phyloP scores from a whole-genome alignment of 2,888 invertebrate species.

The Epirrita christyi region DNA sequence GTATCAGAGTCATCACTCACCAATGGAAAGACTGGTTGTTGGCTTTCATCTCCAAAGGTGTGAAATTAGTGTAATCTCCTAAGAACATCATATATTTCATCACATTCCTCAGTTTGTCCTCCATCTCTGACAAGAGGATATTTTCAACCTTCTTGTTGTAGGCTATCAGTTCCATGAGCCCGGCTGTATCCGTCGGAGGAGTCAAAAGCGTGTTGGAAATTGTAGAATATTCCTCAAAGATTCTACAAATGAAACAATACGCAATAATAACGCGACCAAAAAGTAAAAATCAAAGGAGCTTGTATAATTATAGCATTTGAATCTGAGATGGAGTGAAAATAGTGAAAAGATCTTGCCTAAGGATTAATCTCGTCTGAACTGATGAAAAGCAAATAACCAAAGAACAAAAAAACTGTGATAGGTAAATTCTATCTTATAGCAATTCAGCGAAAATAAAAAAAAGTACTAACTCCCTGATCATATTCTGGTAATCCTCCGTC shows the following conservation, averaged over 20 bases:
- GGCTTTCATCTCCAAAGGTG: conserved; percentile 94
- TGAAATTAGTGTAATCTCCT: conserved; percentile 91
- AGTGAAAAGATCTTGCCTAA: no score
- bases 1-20: conserved; percentile 71
- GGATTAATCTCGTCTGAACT: no score
- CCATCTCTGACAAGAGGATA: conserved; percentile 88
- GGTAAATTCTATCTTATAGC: no score
- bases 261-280: no score
- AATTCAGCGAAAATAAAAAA: no score
- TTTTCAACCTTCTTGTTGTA: conserved; percentile 91
- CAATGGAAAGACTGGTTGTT: conserved; percentile 95
- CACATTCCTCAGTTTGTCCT: conserved; percentile 88
- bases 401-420: no score
- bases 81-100: conserved; percentile 92
- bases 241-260: conserved; percentile 75
- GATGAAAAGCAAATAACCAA: no score
- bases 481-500: conserved; percentile 91
- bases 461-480: conserved; percentile 88
- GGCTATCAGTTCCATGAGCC: conserved; percentile 92
- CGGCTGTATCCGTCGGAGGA: conserved; percentile 92
- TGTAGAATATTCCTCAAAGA: conserved; percentile 92
- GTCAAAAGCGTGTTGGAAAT: conserved; percentile 92
- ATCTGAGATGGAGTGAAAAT: no score
- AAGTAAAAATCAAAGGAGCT: no score
- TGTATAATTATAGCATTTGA: no score